Conservation (phyloP, 2,113 vertebrate species). For the Chunga burmeisteri region DNA sequence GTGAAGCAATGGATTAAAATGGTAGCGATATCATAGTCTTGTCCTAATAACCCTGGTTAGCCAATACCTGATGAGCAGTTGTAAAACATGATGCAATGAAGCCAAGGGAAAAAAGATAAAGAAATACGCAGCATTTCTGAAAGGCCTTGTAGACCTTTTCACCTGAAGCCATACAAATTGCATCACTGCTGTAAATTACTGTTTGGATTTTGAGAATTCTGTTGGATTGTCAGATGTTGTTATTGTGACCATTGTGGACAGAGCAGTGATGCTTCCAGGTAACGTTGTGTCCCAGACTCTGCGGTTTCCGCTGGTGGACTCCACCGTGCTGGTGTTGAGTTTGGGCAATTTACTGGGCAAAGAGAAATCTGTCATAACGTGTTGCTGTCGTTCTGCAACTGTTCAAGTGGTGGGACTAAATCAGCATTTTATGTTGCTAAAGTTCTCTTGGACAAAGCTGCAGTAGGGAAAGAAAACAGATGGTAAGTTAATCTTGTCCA, state of each 20-base stretch:
- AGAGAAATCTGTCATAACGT: rapidly evolving
- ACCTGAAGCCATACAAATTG: slow-evolving; percentile 4
- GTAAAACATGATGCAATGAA: slow-evolving; percentile 52
- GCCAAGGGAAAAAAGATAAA: slow-evolving; percentile 22
- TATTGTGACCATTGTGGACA: background rate
- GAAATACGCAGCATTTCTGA: background rate
- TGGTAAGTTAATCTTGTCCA: background rate
- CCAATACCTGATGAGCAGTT: slow-evolving; percentile 21
- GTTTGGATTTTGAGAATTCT: background rate
- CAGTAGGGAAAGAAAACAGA: background rate
- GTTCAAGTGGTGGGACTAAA: background rate
- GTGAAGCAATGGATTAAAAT: slow-evolving; percentile 11
- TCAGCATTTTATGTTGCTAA: background rate
- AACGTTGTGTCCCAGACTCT: background rate
- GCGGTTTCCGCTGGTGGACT: background rate
- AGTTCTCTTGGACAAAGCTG: background rate
- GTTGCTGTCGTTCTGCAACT: background rate
- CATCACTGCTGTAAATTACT: background rate
- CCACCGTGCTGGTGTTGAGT: background rate
- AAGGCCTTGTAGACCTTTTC: background rate
- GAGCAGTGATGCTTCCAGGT: background rate
- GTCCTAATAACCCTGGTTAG: background rate
- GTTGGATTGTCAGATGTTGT: background rate
- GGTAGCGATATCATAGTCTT: background rate
- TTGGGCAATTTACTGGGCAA: background rate